Evolutionary conservation across 1,140 invertebrate genomes (phyloP).

Genomic region (Drosophila erecta): DNA sequence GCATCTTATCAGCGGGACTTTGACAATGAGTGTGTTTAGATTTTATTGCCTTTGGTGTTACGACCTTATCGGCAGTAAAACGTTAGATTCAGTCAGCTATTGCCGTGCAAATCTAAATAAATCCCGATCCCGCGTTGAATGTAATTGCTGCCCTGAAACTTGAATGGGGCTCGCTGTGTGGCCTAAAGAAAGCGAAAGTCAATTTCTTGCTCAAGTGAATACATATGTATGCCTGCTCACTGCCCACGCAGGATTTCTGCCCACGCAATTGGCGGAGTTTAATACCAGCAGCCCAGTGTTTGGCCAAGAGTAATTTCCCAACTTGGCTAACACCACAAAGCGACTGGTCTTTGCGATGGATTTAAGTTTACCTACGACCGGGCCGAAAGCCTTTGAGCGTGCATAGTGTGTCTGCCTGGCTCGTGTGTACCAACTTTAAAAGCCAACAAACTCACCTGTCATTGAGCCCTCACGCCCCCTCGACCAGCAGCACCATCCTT

Average conservation of each 20-base stretch:
- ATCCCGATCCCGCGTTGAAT: constrained; percentile 33
- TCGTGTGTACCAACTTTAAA: constrained; percentile 70
- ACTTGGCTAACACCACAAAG: constrained; percentile 50
- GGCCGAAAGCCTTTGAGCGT: constrained; percentile 36
- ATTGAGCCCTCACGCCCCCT: constrained; percentile 1
- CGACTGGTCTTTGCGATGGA: constrained; percentile 44
- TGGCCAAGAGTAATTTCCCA: constrained; percentile 29
- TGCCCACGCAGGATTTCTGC: constrained; percentile 18
- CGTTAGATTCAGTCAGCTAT: constrained; percentile 56
- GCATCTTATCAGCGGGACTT: constrained; percentile 54
- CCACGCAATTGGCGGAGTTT: constrained; percentile 17
- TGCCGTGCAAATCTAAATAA: constrained; percentile 41
- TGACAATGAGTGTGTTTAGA: constrained; percentile 49
- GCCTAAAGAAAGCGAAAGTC: constrained; percentile 19
- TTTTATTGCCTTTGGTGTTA: constrained; percentile 78
- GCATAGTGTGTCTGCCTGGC: constrained; percentile 14
- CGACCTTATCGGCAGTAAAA: constrained; percentile 75
- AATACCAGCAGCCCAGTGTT: constrained; percentile 18
- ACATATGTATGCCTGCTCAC: constrained; percentile 62
- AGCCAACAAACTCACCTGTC: constrained; percentile 67
- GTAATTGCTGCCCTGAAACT: constrained; percentile 48
- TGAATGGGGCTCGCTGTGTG: not conserved
- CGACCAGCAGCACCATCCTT: not conserved
- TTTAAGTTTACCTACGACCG: constrained; percentile 55
- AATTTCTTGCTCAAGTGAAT: constrained; percentile 68